Percentiles rank a stretch among this genome's conserved stretches.
Conservation (phyloP, 1,140 invertebrate genomes). For the Archivesica marissinica region DNA sequence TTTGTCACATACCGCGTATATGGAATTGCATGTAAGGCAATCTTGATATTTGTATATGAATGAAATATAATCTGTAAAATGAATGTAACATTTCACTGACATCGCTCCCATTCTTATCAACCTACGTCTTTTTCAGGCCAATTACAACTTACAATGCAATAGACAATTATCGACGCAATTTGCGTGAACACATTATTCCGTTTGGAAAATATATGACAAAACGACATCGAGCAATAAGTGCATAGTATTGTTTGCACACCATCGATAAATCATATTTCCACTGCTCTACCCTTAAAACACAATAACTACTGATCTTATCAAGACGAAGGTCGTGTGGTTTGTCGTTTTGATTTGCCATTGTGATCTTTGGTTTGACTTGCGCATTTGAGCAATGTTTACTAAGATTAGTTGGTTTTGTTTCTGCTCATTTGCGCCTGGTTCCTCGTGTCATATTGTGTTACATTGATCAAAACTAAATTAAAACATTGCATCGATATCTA, state of each 20-base stretch:
- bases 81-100: neutral
- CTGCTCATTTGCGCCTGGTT: neutral
- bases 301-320: conserved; percentile 22
- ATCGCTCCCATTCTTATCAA: conserved; percentile 2
- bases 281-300: neutral
- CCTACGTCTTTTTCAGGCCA: neutral
- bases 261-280: conserved; percentile 41
- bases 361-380: conserved; percentile 4
- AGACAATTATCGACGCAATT: conserved; percentile 40
- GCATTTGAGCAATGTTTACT: neutral
- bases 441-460: neutral
- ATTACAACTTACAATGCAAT: neutral
- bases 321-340: conserved; percentile 1
- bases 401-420: neutral
- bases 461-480: neutral
- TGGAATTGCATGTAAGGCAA: neutral
- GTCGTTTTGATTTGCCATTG: neutral
- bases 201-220: conserved; percentile 29
- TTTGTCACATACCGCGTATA: no score
- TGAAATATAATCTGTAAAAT: neutral
- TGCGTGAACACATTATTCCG: conserved; percentile 27
- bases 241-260: conserved; percentile 3
- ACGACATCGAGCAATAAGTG: conserved; percentile 23
- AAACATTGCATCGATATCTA: neutral
- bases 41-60: neutral